These are phyloP conservation scores for Equus przewalskii DNA, from an alignment of 2,113 vertebrate species.

Conservation along the genomic window DNA sequence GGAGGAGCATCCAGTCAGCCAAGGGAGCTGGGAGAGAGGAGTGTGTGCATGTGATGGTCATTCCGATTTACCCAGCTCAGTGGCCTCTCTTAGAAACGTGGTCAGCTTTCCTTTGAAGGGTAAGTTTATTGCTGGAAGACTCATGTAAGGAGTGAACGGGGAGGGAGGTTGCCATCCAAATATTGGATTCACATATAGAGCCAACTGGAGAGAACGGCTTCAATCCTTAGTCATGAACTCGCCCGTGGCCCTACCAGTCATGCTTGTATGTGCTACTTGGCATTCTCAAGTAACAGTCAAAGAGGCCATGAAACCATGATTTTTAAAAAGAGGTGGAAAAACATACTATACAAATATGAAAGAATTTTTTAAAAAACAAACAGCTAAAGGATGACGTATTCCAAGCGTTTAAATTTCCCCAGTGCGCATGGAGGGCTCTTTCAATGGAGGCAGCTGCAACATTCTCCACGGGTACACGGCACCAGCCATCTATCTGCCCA, in stretches of 20 bases:
- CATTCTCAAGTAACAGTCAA: slow-evolving; percentile 12
- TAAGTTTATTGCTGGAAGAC: slow-evolving; percentile 1
- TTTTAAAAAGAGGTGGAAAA: not conserved
- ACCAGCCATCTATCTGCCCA: not conserved
- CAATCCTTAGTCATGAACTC: not conserved
- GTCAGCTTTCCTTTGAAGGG: not conserved
- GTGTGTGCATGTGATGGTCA: fast-evolving
- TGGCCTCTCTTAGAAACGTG: not conserved
- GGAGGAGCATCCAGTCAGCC: not conserved
- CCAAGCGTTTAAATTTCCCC: not conserved
- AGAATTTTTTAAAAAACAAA: not conserved
- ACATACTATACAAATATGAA: not conserved
- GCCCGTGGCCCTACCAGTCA: not conserved
- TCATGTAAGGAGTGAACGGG: not conserved
- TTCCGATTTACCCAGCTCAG: not conserved
- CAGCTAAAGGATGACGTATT: not conserved
- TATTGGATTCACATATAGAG: not conserved
- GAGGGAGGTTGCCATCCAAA: not conserved
- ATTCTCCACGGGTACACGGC: too few relatives aligned
- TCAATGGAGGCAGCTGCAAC: not conserved
- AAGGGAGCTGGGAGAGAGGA: not conserved
- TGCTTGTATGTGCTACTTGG: not conserved
- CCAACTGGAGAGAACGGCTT: not conserved
- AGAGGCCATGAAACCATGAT: not conserved
- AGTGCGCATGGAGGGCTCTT: not conserved